Conservation (phyloP, 1,140 invertebrate genomes). For the Stegodyphus dumicola region DNA sequence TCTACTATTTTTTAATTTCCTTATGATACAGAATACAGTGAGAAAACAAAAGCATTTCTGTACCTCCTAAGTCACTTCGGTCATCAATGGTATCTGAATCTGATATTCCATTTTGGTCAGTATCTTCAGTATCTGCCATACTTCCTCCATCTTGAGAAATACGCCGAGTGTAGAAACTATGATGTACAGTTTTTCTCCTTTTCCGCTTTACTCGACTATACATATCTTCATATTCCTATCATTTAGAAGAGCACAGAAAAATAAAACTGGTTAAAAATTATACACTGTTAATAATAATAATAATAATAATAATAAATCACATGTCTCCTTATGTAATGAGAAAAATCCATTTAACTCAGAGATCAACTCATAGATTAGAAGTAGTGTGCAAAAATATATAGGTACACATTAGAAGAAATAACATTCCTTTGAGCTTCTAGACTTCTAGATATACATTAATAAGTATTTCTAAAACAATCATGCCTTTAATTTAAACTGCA, state of each 20-base stretch:
- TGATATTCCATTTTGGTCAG: slow-evolving; percentile 64
- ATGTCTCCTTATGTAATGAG: too few species aligned
- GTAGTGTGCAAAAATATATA: too few species aligned
- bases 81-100: slow-evolving; percentile 65
- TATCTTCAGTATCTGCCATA: slow-evolving; percentile 64
- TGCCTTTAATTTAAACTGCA: too few species aligned
- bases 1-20: too few species aligned
- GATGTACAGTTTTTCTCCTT: slow-evolving; percentile 69
- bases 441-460: too few species aligned
- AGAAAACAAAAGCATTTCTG: slow-evolving; percentile 1
- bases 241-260: not conserved
- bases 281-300: too few species aligned
- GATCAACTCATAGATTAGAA: too few species aligned
- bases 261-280: not conserved
- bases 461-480: too few species aligned
- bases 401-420: too few species aligned
- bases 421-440: too few species aligned
- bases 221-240: slow-evolving; percentile 73
- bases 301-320: too few species aligned
- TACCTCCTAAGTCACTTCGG: slow-evolving; percentile 63
- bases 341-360: too few species aligned
- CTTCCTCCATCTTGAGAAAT: slow-evolving; percentile 60
- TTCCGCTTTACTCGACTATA: slow-evolving; percentile 75
- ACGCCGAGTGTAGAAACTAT: slow-evolving; percentile 61
- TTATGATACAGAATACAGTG: not conserved